phyloP scores from a whole-genome alignment of 2,888 invertebrate genomes.

The Mesorhabditis spiculigera region DNA sequence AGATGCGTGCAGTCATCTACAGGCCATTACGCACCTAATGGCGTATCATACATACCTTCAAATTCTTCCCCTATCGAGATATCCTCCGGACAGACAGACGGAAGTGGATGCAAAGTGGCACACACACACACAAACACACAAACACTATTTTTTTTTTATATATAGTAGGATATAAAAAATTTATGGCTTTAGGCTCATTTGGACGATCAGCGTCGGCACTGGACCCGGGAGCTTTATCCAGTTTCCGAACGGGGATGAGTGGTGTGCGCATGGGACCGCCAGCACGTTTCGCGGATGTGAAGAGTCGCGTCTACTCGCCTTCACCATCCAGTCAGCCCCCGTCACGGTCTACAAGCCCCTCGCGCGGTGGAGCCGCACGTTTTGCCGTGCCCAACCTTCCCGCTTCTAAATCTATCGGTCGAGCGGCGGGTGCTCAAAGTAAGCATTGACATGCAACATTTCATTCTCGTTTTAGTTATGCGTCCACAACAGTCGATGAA shows the following conservation, averaged over 20 bases:
- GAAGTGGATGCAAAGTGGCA: too few relatives aligned
- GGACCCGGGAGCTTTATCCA: background rate
- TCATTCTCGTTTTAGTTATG: background rate
- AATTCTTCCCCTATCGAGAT: too few relatives aligned
- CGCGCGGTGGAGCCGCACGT: background rate
- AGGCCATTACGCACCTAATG: too few relatives aligned
- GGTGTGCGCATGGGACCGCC: background rate
- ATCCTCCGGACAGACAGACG: too few relatives aligned
- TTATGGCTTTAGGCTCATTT: conserved; percentile 3
- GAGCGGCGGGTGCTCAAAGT: conserved; percentile 3
- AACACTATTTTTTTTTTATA: background rate
- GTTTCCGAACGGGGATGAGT: background rate
- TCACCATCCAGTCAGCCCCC: background rate
- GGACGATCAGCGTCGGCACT: conserved; percentile 1
- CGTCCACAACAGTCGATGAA: background rate
- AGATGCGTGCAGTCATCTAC: too few relatives aligned
- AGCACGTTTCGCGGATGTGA: background rate
- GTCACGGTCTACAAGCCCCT: background rate
- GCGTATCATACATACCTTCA: too few relatives aligned
- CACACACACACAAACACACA: too few relatives aligned
- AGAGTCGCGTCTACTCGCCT: background rate
- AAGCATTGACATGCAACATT: background rate
- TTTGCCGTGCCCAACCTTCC: background rate
- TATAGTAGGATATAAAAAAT: background rate
- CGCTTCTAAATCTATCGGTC: background rate